Conservation (phyloP, 2,888 invertebrate genomes). For the Tanaodytes sp. region DNA sequence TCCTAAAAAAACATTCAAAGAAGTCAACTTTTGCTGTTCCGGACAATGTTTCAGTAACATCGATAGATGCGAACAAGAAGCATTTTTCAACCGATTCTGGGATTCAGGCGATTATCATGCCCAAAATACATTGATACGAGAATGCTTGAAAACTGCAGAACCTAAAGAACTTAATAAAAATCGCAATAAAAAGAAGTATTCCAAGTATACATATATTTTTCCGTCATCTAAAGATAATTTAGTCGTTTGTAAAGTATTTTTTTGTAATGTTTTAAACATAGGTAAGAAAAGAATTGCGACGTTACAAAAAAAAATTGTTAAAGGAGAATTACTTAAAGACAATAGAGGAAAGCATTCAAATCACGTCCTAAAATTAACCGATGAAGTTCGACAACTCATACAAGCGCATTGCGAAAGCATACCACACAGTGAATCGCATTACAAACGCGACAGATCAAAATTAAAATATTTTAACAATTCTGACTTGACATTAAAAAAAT, state of each 20-base stretch:
- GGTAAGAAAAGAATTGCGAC: not conserved
- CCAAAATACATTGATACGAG: not conserved
- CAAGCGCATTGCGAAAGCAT: conserved; percentile 5
- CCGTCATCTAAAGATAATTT: not conserved
- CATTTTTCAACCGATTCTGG: not conserved
- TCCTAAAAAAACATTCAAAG: not conserved
- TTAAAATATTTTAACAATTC: conserved; percentile 38
- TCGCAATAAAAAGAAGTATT: not conserved
- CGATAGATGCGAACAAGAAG: not conserved
- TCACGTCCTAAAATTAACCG: conserved; percentile 6
- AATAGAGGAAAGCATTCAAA: conserved; percentile 5
- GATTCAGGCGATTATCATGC: not conserved
- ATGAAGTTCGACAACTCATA: conserved; percentile 6
- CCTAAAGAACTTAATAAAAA: not conserved
- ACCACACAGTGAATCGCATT: conserved; percentile 9
- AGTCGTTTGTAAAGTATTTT: conserved; percentile 13
- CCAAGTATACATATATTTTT: conserved; percentile 9
- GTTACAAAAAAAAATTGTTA: conserved; percentile 7
- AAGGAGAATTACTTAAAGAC: not conserved
- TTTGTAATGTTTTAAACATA: conserved; percentile 5
- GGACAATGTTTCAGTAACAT: not conserved
- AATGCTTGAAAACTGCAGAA: not conserved
- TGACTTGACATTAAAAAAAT: conserved; percentile 24
- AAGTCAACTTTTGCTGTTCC: not conserved
- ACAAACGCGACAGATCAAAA: conserved; percentile 6